Evolutionary conservation across 2,113 vertebrate genomes (phyloP).

Genomic region (Equus przewalskii): DNA sequence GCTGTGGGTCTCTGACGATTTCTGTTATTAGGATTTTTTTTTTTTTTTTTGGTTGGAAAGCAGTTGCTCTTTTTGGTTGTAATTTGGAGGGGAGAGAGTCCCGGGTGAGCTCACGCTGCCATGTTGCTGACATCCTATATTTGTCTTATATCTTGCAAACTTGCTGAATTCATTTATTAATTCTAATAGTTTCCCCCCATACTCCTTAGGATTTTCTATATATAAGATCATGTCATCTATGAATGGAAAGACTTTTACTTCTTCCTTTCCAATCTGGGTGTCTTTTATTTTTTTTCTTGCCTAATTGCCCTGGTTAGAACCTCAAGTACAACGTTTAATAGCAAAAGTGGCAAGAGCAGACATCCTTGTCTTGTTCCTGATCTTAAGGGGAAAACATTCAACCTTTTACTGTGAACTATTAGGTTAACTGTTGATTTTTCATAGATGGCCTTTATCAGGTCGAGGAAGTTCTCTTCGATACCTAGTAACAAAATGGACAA

Average conservation of each 20-base stretch:
- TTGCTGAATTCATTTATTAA: neutral
- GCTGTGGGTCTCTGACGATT: too few species aligned
- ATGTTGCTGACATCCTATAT: too few species aligned
- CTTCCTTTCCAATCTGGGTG: neutral
- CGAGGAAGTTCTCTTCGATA: neutral
- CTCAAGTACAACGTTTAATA: neutral
- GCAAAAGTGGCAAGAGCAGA: neutral
- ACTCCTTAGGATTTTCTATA: neutral
- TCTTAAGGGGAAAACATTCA: neutral
- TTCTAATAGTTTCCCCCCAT: neutral
- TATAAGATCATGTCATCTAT: neutral
- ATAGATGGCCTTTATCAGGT: neutral
- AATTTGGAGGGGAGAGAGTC: too few species aligned
- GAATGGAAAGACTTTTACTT: neutral
- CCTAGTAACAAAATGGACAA: neutral
- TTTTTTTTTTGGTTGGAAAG: too few species aligned
- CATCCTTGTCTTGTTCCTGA: neutral
- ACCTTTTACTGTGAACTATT: neutral
- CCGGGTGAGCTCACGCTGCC: too few species aligned
- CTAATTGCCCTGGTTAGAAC: neutral
- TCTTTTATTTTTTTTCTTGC: neutral
- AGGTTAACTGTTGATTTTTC: neutral
- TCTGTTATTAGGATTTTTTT: too few species aligned
- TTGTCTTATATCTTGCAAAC: neutral
- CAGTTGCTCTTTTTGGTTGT: too few species aligned